Conservation (phyloP, 1,140 invertebrate genomes). For the Cecropterus lyciades region DNA sequence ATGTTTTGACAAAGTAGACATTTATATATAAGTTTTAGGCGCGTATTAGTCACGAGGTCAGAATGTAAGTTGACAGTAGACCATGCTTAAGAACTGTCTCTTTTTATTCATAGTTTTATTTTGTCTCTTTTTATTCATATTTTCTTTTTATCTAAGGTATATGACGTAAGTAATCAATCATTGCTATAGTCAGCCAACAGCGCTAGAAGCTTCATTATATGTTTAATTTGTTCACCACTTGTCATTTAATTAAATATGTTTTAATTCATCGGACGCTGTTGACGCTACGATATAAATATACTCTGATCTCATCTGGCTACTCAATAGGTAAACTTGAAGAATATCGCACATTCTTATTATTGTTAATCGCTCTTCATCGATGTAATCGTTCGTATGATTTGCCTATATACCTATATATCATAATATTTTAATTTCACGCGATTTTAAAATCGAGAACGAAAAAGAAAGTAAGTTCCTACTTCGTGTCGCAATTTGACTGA, state of each 20-base stretch:
- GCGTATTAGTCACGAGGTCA: no score
- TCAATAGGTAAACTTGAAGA: background rate
- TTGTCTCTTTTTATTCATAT: no score
- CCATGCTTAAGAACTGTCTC: no score
- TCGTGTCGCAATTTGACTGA: background rate
- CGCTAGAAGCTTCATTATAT: background rate
- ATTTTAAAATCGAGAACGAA: background rate
- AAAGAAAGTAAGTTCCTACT: conserved; percentile 1
- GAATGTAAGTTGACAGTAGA: no score
- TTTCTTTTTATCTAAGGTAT: no score
- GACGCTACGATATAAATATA: conserved; percentile 15
- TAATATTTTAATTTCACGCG: background rate
- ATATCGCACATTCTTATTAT: background rate
- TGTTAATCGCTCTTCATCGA: background rate
- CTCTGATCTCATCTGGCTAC: conserved; percentile 16
- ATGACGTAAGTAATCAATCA: background rate
- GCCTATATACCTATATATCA: background rate
- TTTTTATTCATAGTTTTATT: no score
- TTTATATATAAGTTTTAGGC: no score
- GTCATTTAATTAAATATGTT: conserved; percentile 10
- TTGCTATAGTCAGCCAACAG: background rate
- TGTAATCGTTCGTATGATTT: background rate
- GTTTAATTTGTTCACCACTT: background rate
- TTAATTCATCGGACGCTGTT: conserved; percentile 1
- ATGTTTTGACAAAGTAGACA: no score